phyloP scores from a whole-genome alignment of 2,113 vertebrate genomes.

The Callopanchax toddi region DNA sequence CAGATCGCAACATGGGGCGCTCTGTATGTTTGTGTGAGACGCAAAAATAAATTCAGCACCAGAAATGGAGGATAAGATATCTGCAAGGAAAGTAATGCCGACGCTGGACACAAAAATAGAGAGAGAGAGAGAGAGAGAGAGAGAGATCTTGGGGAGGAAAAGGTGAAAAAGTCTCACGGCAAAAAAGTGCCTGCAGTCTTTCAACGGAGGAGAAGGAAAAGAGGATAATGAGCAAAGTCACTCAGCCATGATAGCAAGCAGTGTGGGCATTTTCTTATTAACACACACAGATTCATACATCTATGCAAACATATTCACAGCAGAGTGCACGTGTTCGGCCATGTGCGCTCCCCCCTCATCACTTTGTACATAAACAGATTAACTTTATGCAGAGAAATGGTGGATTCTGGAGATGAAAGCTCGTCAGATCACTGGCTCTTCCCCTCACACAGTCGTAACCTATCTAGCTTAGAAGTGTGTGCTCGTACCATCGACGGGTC shows the following conservation, averaged over 20 bases:
- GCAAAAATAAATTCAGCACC: slow-evolving; percentile 4
- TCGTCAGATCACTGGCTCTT: slow-evolving; percentile 61
- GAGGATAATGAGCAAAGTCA: slow-evolving; percentile 63
- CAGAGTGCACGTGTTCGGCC: slow-evolving; percentile 28
- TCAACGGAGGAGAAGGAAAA: slow-evolving; percentile 29
- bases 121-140: slow-evolving; percentile 10
- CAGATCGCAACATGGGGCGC: slow-evolving; percentile 21
- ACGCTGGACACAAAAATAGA: slow-evolving; percentile 14
- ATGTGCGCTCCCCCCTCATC: slow-evolving; percentile 28
- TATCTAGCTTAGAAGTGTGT: slow-evolving; percentile 59
- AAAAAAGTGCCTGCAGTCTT: slow-evolving; percentile 44
- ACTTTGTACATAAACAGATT: slow-evolving; percentile 45
- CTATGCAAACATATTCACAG: slow-evolving; percentile 22
- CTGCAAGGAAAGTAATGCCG: not conserved
- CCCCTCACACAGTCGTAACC: slow-evolving; percentile 64
- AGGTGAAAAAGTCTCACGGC: slow-evolving; percentile 25
- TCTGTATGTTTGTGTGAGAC: slow-evolving; percentile 9
- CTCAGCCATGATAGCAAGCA: slow-evolving; percentile 52
- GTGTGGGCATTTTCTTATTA: slow-evolving; percentile 23
- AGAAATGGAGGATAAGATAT: not conserved
- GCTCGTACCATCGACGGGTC: slow-evolving; percentile 59
- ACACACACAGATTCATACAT: slow-evolving; percentile 48
- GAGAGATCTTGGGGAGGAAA: slow-evolving; percentile 12
- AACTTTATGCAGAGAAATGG: slow-evolving; percentile 59
- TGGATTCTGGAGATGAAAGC: slow-evolving; percentile 67